These are phyloP conservation scores for Prolemur simus DNA, from an alignment of 2,113 vertebrate species.

Conservation along the genomic window DNA sequence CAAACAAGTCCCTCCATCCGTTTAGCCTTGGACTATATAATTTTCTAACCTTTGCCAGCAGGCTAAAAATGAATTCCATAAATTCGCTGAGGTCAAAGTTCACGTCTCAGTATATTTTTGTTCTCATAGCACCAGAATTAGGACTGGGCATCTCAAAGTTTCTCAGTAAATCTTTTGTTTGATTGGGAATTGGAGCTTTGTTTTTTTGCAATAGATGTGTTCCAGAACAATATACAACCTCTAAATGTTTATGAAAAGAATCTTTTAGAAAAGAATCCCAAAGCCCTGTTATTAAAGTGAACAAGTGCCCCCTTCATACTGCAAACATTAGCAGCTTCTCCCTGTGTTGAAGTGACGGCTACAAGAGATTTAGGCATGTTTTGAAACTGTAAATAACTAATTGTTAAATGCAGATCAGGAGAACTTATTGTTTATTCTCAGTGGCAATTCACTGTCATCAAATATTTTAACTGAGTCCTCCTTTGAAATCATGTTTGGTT, in stretches of 20 bases:
- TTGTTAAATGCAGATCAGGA: neutral
- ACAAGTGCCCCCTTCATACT: neutral
- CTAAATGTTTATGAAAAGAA: neutral
- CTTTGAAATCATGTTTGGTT: neutral
- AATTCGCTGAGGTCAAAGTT: neutral
- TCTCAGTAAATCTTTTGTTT: neutral
- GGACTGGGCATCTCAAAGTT: neutral
- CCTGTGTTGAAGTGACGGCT: neutral
- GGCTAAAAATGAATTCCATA: conserved; percentile 12
- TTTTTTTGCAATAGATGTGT: neutral
- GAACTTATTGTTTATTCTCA: neutral
- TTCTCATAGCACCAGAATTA: neutral
- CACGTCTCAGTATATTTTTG: neutral
- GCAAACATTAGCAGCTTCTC: rapidly evolving
- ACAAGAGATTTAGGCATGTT: neutral
- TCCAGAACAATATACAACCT: neutral
- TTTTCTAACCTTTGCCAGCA: neutral
- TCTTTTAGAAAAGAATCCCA: neutral
- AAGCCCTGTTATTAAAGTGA: neutral
- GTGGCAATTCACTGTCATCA: neutral
- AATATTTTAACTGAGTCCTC: neutral
- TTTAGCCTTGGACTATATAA: neutral
- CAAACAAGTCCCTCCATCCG: neutral
- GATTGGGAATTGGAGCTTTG: neutral
- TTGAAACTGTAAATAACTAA: neutral